Base-by-base conservation (phyloP, 2,797 vertebrate species). In the Silurus aristotelis region DNA sequence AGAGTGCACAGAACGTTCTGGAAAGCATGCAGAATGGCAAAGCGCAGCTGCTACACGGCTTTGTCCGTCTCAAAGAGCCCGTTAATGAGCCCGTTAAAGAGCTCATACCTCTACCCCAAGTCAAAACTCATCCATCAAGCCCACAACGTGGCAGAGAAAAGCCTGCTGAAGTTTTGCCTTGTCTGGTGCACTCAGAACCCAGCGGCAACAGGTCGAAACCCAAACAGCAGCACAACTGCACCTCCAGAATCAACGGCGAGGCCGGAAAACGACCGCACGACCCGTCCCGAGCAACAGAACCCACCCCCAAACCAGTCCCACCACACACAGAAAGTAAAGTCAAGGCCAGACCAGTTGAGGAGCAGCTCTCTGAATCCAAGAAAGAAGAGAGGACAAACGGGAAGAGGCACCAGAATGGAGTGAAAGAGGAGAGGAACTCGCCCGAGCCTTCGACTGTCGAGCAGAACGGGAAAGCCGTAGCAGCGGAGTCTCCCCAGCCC, bases 401-500 rank as follows among this genome's bases (percentile, higher is more conserved):
- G 52, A 97, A 95, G 91, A 97, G 96, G 88, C 97, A 94, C 82
- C 93, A 95, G 80, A 95, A 93, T 89, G 95, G 96, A 0, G 64
- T 92, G 81, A 97, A 95, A 90, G 97, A 97, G 58, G 97, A 97
- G 67, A 95, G 94, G 90, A 91, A 89, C 55, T 87, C 90, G 0
- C 58, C 93, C 17, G 90, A 96, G 27, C 31, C 90, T 1, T 85
- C 91, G 31, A 94, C 95, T 31, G 84, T 88, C 0, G 97, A 97
- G 89, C 95, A 95, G 88, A 95, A 96, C 1, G 90, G 94, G 88
- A 97, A 97, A 92, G 91, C 91, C 76, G 92, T 90, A 85, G 94
- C 90, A 52, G 94, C 95, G 0, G 97, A 96, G 84, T 97, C 97
- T 48, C 97, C 96, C 0, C 97, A 98, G 92, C 96, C 97, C 68